Evolutionary conservation across 2,888 invertebrate genomes (phyloP).

Genomic region (Rhabditoides inermis): DNA sequence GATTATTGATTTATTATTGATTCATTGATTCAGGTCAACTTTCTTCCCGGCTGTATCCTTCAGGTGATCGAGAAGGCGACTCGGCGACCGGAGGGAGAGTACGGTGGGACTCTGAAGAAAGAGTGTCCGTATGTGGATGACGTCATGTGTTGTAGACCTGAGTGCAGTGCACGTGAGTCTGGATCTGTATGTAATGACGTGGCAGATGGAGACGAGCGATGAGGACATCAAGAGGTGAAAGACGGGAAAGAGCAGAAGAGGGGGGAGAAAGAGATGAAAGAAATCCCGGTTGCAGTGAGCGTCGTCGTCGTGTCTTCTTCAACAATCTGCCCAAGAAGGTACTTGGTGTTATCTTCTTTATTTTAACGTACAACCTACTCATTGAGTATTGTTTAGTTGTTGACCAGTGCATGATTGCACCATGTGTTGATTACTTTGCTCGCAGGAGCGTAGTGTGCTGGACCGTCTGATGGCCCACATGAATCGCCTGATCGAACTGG

Average conservation of each 20-base stretch:
- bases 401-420: no score
- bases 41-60: constrained; percentile 25
- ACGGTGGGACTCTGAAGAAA: neutral
- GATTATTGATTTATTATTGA: no score
- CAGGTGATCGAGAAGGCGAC: constrained; percentile 13
- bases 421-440: neutral
- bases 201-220: constrained; percentile 11
- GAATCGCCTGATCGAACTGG: constrained; percentile 7
- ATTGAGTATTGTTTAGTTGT: no score
- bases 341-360: no score
- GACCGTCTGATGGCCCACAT: constrained; percentile 2
- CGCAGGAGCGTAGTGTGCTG: constrained; percentile 3
- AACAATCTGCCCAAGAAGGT: no score
- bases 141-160: no score
- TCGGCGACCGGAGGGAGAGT: neutral
- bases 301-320: no score
- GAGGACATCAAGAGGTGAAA: neutral
- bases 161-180: no score
- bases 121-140: constrained; percentile 8
- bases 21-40: no score
- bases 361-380: no score
- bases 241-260: neutral
- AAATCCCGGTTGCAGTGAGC: no score
- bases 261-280: neutral
- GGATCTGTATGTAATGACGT: constrained; percentile 31